Base-by-base conservation (phyloP, 2,113 vertebrate genomes). In the Oreochromis spilurus region DNA sequence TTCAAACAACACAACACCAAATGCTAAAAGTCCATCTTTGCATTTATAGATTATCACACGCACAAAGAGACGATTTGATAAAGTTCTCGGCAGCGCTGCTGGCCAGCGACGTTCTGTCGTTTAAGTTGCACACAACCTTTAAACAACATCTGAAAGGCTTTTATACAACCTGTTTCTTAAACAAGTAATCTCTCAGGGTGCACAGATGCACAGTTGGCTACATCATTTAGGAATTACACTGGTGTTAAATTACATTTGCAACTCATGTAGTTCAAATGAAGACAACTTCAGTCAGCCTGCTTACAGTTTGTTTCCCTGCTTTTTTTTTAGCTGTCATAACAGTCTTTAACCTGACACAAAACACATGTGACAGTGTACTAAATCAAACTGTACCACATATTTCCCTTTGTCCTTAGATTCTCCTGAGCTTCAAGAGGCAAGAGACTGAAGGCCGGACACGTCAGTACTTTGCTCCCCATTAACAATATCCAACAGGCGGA, bases 401-500 rank as follows among this genome's bases (percentile, higher is more conserved):
- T 77, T 77, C 26, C 45, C 72, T 77, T 19, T 86, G 53, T 87
- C 78, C 19, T 77, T 38, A 58, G 11, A 60, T 89, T 67, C n/a
- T 79, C 34, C 67, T 31, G 36, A 89, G 82, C 60, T 45, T 65
- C 3, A 88, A 48, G 45, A 77, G 53, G 31, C 58, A 78, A 14
- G 55, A 48, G 52, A 40, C 45, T 81, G 36, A 83, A 82, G 40
- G 89, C 57, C 11, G 43, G 78, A 86, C 65, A 91, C 78, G 65
- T 84, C 79, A 82, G 45, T 77, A 52, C 50, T 91, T 70, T 43
- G 40, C 78, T 78, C 53, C 62, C 83, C 88, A 79, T 90, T 86
- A 84, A 89, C 88, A 89, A 82, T 90, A 87, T 88, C 70, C 67
- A 75, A 83, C 79, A 92, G 89, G 81, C 92, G 89, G 89, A 84